phyloP scores from a whole-genome alignment of 2,113 vertebrate genomes.

The Dicrurus megarhynchus region DNA sequence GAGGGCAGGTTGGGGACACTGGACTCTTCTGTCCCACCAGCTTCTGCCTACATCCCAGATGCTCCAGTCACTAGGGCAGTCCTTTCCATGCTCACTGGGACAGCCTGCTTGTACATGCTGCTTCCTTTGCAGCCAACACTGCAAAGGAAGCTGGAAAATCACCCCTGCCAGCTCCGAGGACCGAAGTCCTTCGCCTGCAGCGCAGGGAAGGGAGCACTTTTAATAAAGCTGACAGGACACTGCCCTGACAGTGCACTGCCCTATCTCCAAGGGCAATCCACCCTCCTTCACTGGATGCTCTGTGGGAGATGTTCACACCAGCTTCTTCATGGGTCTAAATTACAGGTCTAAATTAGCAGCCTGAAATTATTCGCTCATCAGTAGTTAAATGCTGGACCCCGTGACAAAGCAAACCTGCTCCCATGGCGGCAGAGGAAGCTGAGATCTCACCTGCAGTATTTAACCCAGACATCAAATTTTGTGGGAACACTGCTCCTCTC shows the following conservation, averaged over 20 bases:
- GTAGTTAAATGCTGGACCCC: not conserved
- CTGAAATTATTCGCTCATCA: not conserved
- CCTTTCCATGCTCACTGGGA: not conserved
- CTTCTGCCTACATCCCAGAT: not conserved
- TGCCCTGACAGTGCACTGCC: not conserved
- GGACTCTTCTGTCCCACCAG: not conserved
- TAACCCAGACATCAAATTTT: rapidly evolving
- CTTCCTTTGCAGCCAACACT: not conserved
- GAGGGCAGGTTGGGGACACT: not conserved
- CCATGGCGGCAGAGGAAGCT: not conserved
- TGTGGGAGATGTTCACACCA: not conserved
- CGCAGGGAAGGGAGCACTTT: not conserved
- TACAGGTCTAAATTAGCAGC: not conserved
- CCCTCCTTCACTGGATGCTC: not conserved
- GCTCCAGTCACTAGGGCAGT: not conserved
- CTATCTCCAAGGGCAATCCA: not conserved
- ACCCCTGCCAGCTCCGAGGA: not conserved
- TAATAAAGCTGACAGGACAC: not conserved
- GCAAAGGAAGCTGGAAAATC: not conserved
- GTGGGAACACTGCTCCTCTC: not conserved
- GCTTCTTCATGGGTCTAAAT: not conserved
- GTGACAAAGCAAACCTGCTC: not conserved
- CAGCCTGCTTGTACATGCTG: not conserved
- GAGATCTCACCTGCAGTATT: not conserved
- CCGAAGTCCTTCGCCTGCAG: not conserved